phyloP scores from a whole-genome alignment of 2,888 invertebrate species.

The Melanostoma mellinum region DNA sequence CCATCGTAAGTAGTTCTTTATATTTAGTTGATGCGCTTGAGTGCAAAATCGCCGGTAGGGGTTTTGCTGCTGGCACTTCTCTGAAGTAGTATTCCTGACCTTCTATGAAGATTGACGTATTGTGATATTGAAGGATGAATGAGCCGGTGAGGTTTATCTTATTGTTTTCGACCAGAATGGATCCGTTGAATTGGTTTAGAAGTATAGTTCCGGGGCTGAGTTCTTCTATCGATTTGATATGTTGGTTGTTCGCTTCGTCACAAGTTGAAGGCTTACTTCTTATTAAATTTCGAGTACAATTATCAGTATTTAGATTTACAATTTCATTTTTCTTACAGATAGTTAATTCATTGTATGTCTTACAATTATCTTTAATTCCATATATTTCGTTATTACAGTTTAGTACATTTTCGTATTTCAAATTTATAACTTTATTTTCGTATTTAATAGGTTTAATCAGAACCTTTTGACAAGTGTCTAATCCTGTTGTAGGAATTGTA shows the following conservation, averaged over 20 bases:
- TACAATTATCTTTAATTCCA: constrained; percentile 10
- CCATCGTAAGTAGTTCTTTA: constrained; percentile 16
- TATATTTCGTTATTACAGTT: constrained; percentile 15
- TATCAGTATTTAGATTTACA: constrained; percentile 1
- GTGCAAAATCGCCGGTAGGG: constrained; percentile 29
- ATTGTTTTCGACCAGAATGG: constrained; percentile 11
- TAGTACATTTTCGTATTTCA: constrained; percentile 14
- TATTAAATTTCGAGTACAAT: constrained; percentile 21
- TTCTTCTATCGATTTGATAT: constrained; percentile 23
- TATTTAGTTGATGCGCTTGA: constrained; percentile 7
- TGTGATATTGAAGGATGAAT: constrained; percentile 21
- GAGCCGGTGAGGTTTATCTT: constrained; percentile 15
- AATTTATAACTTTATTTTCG: constrained; percentile 1
- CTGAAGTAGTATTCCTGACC: not conserved
- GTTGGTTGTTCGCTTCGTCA: constrained; percentile 27
- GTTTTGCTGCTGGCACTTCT: constrained; percentile 11
- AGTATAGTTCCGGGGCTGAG: constrained; percentile 19
- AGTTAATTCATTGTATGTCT: constrained; percentile 17
- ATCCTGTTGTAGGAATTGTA: no score
- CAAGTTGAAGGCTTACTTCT: constrained; percentile 20
- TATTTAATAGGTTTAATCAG: constrained; percentile 18
- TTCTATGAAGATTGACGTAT: constrained; percentile 6
- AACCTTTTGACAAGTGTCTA: constrained; percentile 8
- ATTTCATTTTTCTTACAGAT: constrained; percentile 27
- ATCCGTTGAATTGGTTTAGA: constrained; percentile 13